Evolutionary conservation across 2,797 vertebrate species (phyloP).

Genomic region (Coregonus sp.): DNA sequence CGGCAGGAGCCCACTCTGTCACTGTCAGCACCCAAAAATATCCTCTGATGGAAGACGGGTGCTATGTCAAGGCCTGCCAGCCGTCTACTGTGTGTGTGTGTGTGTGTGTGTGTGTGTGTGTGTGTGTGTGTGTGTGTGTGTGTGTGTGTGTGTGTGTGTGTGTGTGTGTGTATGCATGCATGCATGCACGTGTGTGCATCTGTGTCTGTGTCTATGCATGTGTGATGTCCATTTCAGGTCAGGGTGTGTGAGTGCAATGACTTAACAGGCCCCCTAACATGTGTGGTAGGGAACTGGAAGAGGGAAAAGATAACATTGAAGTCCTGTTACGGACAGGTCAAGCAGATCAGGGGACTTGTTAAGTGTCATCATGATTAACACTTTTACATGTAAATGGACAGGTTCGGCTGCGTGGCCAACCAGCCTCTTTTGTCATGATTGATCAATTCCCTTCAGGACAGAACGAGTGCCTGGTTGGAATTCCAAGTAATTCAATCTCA

Average conservation of each 20-base stretch:
- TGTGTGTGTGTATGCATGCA: too few relatives aligned
- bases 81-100: slow-evolving; percentile 26
- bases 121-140: too few relatives aligned
- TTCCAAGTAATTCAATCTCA: neutral
- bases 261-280: too few relatives aligned
- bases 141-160: too few relatives aligned
- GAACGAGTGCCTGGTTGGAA: neutral
- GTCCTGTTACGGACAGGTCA: too few relatives aligned
- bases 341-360: neutral
- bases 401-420: neutral
- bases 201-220: neutral
- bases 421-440: neutral
- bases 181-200: slow-evolving; percentile 17
- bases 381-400: neutral
- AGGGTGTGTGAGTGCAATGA: too few relatives aligned
- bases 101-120: slow-evolving; percentile 8
- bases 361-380: neutral
- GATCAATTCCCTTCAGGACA: neutral
- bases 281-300: neutral
- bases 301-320: neutral
- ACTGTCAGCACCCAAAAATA: slow-evolving; percentile 74
- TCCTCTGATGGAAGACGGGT: slow-evolving; percentile 60
- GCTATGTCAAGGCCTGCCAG: slow-evolving; percentile 63
- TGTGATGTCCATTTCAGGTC: too few relatives aligned
- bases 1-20: slow-evolving; percentile 48